Base-by-base conservation (phyloP, 92 coral and sea anemone species). In the Metridium senile region DNA sequence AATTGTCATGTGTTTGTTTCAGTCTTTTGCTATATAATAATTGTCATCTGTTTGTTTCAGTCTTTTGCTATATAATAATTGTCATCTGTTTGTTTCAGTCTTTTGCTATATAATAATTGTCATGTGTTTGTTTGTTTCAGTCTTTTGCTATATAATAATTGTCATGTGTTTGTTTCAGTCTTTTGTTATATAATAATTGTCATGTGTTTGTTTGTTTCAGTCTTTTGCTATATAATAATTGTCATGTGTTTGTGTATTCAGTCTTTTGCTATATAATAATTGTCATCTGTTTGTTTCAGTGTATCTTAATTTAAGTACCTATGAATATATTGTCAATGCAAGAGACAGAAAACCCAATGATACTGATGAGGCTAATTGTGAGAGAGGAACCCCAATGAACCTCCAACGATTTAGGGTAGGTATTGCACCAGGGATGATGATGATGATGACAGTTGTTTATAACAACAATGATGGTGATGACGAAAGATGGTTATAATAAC, bases 261-360 rank as follows among this genome's bases (percentile, higher is more conserved):
- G 6, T 39, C 49, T 39, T 39, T 39, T 13, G 13, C n/a, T n/a
- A n/a, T n/a, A n/a, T 39, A 39, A 39, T 13, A 39, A 13, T 9
- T 54, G 25, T 54, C 23, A 2, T 21, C 4, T 72, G 6, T 26
- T 19, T 76, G n/a, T 45, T 54, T 58, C 59, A 91, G 97, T 91
- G 71, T 91, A 83, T 68, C 80, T 89, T 47, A 91, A 85, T 63
- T 70, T 91, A 45, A 89, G 90, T 51, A 91, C 97, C 10, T 91
- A 91, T 74, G 97, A 91, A 27, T 91, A 83, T 45, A 89, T 91
- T 70, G 87, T 91, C 32, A 80, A 84, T 59, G 75, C 89, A 34
- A 77, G 93, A 71, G 97, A 91, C 18, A 68, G 49, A 65, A 82
- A 84, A 47, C 56, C 77, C 34, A 65, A 65, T 77, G 93, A 89